Percentiles rank a stretch among this genome's conserved stretches.
phyloP scores from a whole-genome alignment of 2,797 vertebrate genomes.

The Enteromius paludinosus region DNA sequence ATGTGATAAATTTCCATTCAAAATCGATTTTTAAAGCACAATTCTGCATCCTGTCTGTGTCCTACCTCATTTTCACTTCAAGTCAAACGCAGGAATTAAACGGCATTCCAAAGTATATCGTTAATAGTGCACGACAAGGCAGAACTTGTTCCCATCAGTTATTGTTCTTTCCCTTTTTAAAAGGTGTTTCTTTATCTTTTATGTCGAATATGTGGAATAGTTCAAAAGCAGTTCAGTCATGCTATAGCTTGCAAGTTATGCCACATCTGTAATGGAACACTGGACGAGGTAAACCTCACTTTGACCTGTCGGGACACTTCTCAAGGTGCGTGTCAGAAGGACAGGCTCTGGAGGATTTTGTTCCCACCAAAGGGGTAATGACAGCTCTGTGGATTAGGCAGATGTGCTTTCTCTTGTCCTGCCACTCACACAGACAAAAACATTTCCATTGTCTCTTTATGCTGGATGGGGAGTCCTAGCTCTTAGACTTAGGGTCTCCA shows the following conservation, averaged over 20 bases:
- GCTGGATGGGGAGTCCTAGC: conserved; percentile 67
- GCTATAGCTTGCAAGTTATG: conserved; percentile 15
- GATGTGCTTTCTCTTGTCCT: conserved; percentile 70
- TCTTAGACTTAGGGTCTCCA: conserved; percentile 25
- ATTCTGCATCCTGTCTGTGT: neutral
- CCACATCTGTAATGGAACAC: conserved; percentile 41
- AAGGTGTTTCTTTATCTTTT: neutral
- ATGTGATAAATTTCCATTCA: neutral
- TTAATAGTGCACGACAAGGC: neutral
- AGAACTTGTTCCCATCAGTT: neutral
- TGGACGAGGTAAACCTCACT: conserved; percentile 23
- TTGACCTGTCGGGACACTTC: conserved; percentile 31
- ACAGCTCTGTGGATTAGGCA: conserved; percentile 67
- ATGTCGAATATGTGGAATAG: neutral
- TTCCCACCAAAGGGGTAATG: conserved; percentile 71
- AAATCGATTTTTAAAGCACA: neutral
- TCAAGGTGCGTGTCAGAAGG: conserved; percentile 26
- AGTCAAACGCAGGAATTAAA: neutral
- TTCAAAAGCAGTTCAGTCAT: conserved; percentile 27
- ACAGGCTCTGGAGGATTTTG: conserved; percentile 62
- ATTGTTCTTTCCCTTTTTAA: conserved; percentile 11
- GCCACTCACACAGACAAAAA: conserved; percentile 47
- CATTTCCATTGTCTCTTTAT: conserved; percentile 66
- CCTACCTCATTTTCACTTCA: neutral
- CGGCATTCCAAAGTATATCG: neutral